Evolutionary conservation across 2,888 invertebrate species (phyloP), one percentile per base, ranked within the genome.

Genomic region (Agriopis aurantiaria): DNA sequence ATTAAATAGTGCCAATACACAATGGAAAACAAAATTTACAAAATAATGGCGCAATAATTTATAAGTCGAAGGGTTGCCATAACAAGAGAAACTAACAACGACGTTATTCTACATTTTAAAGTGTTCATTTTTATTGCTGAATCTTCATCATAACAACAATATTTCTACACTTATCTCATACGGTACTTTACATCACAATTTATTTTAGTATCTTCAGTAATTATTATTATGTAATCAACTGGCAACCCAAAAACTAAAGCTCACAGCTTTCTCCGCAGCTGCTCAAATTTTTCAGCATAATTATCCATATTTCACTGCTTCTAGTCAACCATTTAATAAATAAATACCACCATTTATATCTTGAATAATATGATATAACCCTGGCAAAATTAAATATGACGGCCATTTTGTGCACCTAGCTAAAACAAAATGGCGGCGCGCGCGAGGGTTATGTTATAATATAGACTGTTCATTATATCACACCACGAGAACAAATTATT

Each of bases 401-500:
- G 77, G 82, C 77, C 84, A 82, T 83, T 75, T 85, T 83, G 80
- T 76, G 71, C 69, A 80, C 78, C 80, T 83, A 82, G 71, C 74
- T 71, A 73, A 73, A 74, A 80, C 80, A 80, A 84, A 77, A 83
- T 83, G 83, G 80, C 78, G 76, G 74, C 85, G 80, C 83, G 79
- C 78, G 56, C 78, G 74, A 80, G 82, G 86, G 82, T 75, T 80
- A 83, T 89, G 88, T 89, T 88, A 88, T 86, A 86, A 88, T 89
- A 88, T 84, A 85, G 89, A 90, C 89, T 90, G 91, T 92, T 92
- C 89, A 88, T 91, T 59, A 86, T 91, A 90, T 92, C 91, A 92
- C 92, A 92, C 91, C 92, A 91, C 91, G 86, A 91, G 85, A 91
- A 93, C 91, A 92, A 95, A 94, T 94, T 93, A 95, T 95, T 95